Conservation (phyloP, 2,797 vertebrate genomes). For the Anguilla obscura region DNA sequence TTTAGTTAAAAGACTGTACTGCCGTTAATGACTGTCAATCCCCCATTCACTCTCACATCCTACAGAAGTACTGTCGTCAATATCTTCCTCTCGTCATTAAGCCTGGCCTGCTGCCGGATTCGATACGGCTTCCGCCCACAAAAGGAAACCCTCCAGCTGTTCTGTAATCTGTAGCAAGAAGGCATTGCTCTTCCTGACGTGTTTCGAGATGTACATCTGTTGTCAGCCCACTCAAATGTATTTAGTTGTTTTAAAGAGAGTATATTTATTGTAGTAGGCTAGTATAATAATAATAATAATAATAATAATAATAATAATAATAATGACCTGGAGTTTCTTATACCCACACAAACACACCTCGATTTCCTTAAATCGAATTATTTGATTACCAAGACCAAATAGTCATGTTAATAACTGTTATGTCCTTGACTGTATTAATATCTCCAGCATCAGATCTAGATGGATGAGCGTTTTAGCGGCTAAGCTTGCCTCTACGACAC, state of each 20-base stretch:
- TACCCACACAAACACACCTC: not conserved
- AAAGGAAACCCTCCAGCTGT: not conserved
- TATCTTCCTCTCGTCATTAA: not conserved
- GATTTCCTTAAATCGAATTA: not conserved
- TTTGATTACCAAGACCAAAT: not conserved
- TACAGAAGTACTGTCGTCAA: not conserved
- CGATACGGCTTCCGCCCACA: not conserved
- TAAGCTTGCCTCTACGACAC: not conserved
- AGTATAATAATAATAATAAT: not conserved
- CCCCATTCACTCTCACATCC: not conserved
- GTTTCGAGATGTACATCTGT: not conserved
- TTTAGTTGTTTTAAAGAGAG: not conserved
- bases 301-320: not conserved
- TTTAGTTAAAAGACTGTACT: not conserved
- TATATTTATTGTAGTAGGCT: not conserved
- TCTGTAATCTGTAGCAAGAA: not conserved
- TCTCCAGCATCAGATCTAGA: not conserved
- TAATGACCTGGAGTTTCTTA: not conserved
- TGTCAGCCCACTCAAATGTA: not conserved
- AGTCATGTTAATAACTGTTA: not conserved
- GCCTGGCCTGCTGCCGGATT: not conserved
- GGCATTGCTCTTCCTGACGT: not conserved
- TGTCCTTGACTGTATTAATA: not conserved
- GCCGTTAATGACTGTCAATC: not conserved
- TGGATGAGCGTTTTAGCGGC: not conserved